phyloP scores from a whole-genome alignment of 1,140 invertebrate genomes.

The Euwallacea fornicatus region DNA sequence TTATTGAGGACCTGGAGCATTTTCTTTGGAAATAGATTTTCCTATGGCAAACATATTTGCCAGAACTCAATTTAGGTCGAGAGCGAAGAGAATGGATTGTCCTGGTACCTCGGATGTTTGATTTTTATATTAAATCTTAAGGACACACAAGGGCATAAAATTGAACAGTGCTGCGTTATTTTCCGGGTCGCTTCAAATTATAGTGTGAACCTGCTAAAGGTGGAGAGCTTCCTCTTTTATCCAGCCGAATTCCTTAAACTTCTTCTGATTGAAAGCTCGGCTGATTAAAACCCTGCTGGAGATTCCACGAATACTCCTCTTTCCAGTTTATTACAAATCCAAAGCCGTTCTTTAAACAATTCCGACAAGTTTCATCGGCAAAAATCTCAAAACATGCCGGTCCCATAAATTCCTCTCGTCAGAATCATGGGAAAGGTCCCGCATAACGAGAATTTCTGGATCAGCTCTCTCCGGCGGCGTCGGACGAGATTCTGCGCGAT shows the following conservation, averaged over 20 bases:
- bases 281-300: too few species aligned
- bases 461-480: constrained; percentile 19
- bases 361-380: too few species aligned
- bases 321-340: too few species aligned
- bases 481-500: constrained; percentile 29
- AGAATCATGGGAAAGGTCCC: constrained; percentile 16
- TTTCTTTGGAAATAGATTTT: constrained; percentile 25
- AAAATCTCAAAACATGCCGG: constrained; percentile 15
- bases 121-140: constrained; percentile 7
- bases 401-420: constrained; percentile 11
- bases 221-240: too few species aligned
- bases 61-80: constrained; percentile 16
- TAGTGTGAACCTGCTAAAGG: too few species aligned
- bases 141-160: too few species aligned
- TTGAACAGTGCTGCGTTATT: too few species aligned
- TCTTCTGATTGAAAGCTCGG: too few species aligned
- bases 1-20: constrained; percentile 23
- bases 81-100: constrained; percentile 16
- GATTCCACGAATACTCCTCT: too few species aligned
- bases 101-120: constrained; percentile 7
- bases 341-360: too few species aligned
- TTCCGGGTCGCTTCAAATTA: too few species aligned
- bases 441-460: constrained; percentile 29
- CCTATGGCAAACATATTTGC: constrained; percentile 13
- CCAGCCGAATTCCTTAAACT: too few species aligned